Conservation (phyloP, 2,797 vertebrate species). For the Benthosema pterotum region DNA sequence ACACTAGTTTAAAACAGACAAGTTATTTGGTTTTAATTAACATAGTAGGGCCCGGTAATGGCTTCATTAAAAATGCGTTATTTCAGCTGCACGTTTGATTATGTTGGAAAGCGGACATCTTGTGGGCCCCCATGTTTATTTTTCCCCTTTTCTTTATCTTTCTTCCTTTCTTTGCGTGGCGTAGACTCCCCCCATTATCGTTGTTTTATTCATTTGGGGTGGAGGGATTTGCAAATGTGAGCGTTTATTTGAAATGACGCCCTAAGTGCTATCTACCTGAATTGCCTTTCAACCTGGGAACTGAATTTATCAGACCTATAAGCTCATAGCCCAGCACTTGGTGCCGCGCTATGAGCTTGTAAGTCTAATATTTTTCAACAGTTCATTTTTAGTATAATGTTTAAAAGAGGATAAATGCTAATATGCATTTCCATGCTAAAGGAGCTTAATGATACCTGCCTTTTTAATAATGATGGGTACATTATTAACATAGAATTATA, state of each 20-base stretch:
- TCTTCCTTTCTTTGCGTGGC: conserved; percentile 62
- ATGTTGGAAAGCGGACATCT: conserved; percentile 72
- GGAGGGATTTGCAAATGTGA: conserved; percentile 58
- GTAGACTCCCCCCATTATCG: conserved; percentile 58
- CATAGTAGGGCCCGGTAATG: conserved; percentile 80
- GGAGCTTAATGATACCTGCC: no score
- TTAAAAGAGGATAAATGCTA: no score
- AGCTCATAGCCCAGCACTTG: no score
- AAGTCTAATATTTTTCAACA: no score
- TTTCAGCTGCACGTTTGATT: conserved; percentile 83
- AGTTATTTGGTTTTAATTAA: conserved; percentile 88
- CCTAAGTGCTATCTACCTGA: conserved; percentile 56
- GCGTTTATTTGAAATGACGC: conserved; percentile 71
- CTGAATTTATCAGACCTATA: no score
- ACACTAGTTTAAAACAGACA: conserved; percentile 87
- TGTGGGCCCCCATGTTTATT: conserved; percentile 74
- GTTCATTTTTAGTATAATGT: no score
- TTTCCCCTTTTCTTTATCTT: conserved; percentile 45
- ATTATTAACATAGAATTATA: conserved; percentile 38
- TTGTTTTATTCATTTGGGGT: conserved; percentile 70
- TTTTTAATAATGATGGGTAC: conserved; percentile 37
- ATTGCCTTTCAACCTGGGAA: no score
- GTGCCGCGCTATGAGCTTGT: no score
- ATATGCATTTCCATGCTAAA: no score
- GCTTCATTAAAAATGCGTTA: conserved; percentile 84